Evolutionary conservation across 2,888 invertebrate species (phyloP).

Genomic region (Gnatocerus cornutus): DNA sequence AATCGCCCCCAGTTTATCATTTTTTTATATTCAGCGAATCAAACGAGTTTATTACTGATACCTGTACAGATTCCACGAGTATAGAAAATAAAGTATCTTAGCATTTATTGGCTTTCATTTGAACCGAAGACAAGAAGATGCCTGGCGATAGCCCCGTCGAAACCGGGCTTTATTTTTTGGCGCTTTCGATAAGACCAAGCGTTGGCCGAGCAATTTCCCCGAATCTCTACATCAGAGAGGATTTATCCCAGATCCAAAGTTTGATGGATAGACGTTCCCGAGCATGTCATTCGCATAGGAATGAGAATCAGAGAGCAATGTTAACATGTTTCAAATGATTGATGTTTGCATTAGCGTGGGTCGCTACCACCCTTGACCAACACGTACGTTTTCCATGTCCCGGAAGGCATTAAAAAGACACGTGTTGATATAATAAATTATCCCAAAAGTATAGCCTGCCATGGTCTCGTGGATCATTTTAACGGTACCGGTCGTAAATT

Average conservation of each 20-base stretch:
- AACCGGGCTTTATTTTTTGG: constrained; percentile 18
- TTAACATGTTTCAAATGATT: constrained; percentile 49
- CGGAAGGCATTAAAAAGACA: constrained; percentile 46
- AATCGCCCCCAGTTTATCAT: too few species aligned
- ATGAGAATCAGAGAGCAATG: constrained; percentile 45
- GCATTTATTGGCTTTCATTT: not conserved
- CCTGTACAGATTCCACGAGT: too few species aligned
- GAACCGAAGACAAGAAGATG: not conserved
- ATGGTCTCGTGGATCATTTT: constrained; percentile 46
- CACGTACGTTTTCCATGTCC: constrained; percentile 44
- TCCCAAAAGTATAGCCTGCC: constrained; percentile 36
- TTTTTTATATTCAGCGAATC: too few species aligned
- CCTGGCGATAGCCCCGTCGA: not conserved
- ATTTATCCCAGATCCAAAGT: constrained; percentile 38
- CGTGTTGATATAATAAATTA: constrained; percentile 52
- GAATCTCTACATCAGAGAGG: constrained; percentile 43
- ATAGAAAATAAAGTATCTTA: too few species aligned
- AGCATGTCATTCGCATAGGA: constrained; percentile 40
- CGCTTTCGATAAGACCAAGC: constrained; percentile 28
- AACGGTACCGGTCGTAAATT: constrained; percentile 47
- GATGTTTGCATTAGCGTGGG: constrained; percentile 44
- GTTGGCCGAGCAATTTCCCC: constrained; percentile 30
- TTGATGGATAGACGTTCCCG: constrained; percentile 46
- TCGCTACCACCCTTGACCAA: constrained; percentile 34
- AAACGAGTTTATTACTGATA: too few species aligned